Evolutionary conservation across 2,113 vertebrate genomes (phyloP), one percentile per base, ranked within the genome.

Genomic region (Lepidothrix coronata): DNA sequence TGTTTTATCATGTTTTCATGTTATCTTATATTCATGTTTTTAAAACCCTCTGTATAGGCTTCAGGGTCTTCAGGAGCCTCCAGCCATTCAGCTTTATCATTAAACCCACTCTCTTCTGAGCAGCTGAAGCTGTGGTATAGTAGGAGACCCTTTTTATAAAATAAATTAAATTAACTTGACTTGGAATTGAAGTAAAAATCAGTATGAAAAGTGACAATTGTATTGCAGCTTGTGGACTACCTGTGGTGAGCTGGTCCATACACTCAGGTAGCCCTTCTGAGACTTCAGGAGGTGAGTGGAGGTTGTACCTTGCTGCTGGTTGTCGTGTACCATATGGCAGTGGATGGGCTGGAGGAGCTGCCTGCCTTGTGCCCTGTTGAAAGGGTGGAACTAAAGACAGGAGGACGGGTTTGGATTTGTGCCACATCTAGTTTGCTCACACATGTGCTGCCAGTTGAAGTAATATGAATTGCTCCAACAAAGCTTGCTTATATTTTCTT

Each of bases 241-340:
- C 55, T 61, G 13, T 62, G 51, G 13, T 41, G 33, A 62, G 6
- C 14, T 63, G 16, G 6, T 48, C 24, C 0, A 1, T 14, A 20
- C 3, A 27, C 3, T 11, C 27, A 43, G 7, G 22, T 22, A 11
- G 5, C 1, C 2, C n/a, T 73, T 52, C 3, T 72, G 66, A 46
- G 48, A 20, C 3, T 10, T 31, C 9, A 41, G 46, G 22, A 48
- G 7, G 16, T 51, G 27, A 21, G n/a, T 17, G 12, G 19, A n/a
- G 37, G n/a, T 66, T 54, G 19, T 35, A 8, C 22, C 11, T 13
- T 78, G 17, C 48, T 46, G 24, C n/a, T 62, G 46, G n/a, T 14
- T 82, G 16, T 49, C 5, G 0, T 10, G 7, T 62, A 35, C 24
- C 6, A 0, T 0, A 0, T 43, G 49, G 54, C 0, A 0, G 61